Base-by-base conservation (phyloP, 2,888 invertebrate genomes). In the Tenthredo mesomela region DNA sequence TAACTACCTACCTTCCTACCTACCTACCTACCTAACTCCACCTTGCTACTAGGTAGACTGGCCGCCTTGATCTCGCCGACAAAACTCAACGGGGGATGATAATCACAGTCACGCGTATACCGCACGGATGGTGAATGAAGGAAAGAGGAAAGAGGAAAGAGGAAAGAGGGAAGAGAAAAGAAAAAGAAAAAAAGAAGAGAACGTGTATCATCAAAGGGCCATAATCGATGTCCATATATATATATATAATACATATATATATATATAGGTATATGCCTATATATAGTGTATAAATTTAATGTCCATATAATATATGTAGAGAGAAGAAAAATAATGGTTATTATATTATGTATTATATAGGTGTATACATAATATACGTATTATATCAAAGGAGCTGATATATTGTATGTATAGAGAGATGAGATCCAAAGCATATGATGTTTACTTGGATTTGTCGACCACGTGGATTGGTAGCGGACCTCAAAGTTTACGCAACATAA, bases 401-500 rank as follows among this genome's bases (percentile, higher is more conserved):
- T 61, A 25, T 9, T 5, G n/a, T 29, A 29, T 7, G 54, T 1
- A 2, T 1, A 37, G 37, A 37, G 33, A 10, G 25, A 25, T 25
- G 25, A 18, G 67, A 33, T 21, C 33, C 67, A 33, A 67, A 67
- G 67, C 33, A 67, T 33, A 15, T 25, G 4, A 15, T 67, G 67
- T 67, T 67, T 67, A 67, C 67, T 43, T 43, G 43, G 71, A 67
- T 67, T 73, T 43, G 43, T 40, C n/a, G 71, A 37, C 40, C 77
- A 50, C 50, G 29, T 47, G 29, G 29, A 29, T 25, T 18, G 47
- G 50, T 50, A 15, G 54, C 33, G 80, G 37, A 80, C 80, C 80
- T 80, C 80, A 80, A 80, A 80, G 80, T 80, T 80, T 80, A 37
- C 80, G 80, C 40, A 80, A 61, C 80, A 80, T 80, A 61, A 80